Conservation (phyloP, 2,113 vertebrate species). For the Platanista minor region DNA sequence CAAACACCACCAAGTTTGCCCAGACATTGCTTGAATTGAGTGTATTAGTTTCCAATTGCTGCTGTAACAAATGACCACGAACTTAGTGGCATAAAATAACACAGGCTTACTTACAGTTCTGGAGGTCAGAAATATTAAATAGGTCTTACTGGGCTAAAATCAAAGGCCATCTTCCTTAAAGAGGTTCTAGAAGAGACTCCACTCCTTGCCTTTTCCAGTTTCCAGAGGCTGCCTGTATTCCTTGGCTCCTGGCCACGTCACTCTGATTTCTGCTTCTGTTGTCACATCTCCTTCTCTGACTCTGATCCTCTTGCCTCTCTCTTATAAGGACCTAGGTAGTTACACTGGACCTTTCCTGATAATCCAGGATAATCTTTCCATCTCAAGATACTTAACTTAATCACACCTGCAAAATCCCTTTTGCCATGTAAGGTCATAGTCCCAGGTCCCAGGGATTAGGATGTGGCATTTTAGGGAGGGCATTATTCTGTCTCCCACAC, state of each 20-base stretch:
- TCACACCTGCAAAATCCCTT: neutral
- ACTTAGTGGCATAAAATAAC: neutral
- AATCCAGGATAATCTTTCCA: neutral
- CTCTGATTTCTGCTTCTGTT: neutral
- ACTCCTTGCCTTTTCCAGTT: neutral
- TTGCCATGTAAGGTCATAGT: neutral
- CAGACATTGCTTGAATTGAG: neutral
- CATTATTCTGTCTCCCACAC: neutral
- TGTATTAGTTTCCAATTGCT: neutral
- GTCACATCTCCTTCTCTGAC: neutral
- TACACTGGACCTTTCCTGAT: neutral
- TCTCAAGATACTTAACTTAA: neutral
- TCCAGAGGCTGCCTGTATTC: neutral
- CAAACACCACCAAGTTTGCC: too few relatives aligned
- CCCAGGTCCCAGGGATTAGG: neutral
- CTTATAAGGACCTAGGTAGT: neutral
- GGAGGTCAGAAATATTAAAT: neutral
- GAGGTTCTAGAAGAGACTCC: neutral
- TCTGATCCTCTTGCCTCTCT: neutral
- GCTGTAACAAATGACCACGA: neutral
- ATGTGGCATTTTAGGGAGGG: neutral
- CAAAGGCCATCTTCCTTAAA: neutral
- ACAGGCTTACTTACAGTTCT: neutral
- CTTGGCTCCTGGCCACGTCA: neutral
- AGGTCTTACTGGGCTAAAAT: neutral